A percentile compares a stretch with the other conserved stretches of the same genome.
These are phyloP conservation scores for Ophthalmolycus amberensis DNA, from an alignment of 2,113 vertebrate species.

Conservation along the genomic window DNA sequence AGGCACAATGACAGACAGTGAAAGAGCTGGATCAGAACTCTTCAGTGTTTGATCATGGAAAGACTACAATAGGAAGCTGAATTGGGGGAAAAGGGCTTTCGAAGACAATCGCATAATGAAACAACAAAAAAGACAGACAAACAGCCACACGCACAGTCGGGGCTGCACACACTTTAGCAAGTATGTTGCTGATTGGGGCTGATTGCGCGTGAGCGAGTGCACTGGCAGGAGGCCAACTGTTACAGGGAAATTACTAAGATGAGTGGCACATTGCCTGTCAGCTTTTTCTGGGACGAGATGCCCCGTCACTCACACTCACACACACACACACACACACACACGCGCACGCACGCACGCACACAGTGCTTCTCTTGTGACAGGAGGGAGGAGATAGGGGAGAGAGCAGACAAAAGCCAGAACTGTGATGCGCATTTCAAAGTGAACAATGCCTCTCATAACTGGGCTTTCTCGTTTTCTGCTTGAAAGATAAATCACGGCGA, in stretches of 20 bases:
- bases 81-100: slow-evolving; percentile 7
- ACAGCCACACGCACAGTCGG: not conserved
- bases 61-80: slow-evolving; percentile 22
- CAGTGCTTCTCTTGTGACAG: slow-evolving; percentile 27
- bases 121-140: slow-evolving; percentile 35
- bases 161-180: slow-evolving; percentile 37
- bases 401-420: slow-evolving; percentile 42
- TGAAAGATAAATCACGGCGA: slow-evolving; percentile 34
- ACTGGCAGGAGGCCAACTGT: slow-evolving; percentile 67
- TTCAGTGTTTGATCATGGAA: slow-evolving; percentile 42
- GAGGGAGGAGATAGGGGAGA: slow-evolving; percentile 23
- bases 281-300: slow-evolving; percentile 44
- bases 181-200: slow-evolving; percentile 68
- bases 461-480: slow-evolving; percentile 26
- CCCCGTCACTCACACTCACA: slow-evolving; percentile 1
- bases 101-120: slow-evolving; percentile 45
- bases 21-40: slow-evolving; percentile 31
- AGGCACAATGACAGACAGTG: slow-evolving; percentile 5
- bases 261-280: slow-evolving; percentile 57
- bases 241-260: slow-evolving; percentile 54
- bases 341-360: not conserved
- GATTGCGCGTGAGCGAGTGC: slow-evolving; percentile 57
- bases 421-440: slow-evolving; percentile 44
- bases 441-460: slow-evolving; percentile 40
- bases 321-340: not conserved